Conservation (phyloP, 2,888 invertebrate genomes). For the Melanchra persicariae region DNA sequence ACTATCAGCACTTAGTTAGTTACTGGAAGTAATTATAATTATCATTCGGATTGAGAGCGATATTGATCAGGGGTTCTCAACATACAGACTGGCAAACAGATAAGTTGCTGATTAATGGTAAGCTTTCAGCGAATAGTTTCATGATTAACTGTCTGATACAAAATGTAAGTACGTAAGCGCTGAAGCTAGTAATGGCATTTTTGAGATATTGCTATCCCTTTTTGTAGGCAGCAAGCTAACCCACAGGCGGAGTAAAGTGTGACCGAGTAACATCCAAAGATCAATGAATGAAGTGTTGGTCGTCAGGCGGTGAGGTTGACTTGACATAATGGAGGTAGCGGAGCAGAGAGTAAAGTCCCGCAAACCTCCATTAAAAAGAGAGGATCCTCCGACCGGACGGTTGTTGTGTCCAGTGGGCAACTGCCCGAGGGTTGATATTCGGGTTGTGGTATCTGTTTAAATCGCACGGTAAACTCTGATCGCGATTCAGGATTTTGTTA, state of each 20-base stretch:
- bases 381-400: too few relatives aligned
- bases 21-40: slow-evolving; percentile 49
- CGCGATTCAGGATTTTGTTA: too few relatives aligned
- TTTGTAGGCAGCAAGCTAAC: not conserved
- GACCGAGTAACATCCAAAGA: too few relatives aligned
- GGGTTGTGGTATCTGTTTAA: too few relatives aligned
- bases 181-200: not conserved
- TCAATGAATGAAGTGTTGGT: not conserved
- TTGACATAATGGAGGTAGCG: too few relatives aligned
- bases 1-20: slow-evolving; percentile 13
- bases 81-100: not conserved
- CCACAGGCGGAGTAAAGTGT: not conserved
- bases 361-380: too few relatives aligned
- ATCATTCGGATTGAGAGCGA: slow-evolving; percentile 7
- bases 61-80: slow-evolving; percentile 26
- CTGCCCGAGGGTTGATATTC: too few relatives aligned
- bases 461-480: too few relatives aligned
- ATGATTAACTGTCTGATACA: not conserved
- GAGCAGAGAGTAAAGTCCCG: too few relatives aligned
- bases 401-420: too few relatives aligned
- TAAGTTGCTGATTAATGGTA: not conserved
- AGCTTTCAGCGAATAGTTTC: not conserved
- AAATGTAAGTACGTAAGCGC: not conserved
- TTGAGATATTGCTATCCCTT: not conserved
- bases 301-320: not conserved